Percentiles rank a stretch among this genome's conserved stretches.
These are phyloP conservation scores for Antechinus flavipes DNA, from an alignment of 2,113 vertebrate species.

Conservation along the genomic window DNA sequence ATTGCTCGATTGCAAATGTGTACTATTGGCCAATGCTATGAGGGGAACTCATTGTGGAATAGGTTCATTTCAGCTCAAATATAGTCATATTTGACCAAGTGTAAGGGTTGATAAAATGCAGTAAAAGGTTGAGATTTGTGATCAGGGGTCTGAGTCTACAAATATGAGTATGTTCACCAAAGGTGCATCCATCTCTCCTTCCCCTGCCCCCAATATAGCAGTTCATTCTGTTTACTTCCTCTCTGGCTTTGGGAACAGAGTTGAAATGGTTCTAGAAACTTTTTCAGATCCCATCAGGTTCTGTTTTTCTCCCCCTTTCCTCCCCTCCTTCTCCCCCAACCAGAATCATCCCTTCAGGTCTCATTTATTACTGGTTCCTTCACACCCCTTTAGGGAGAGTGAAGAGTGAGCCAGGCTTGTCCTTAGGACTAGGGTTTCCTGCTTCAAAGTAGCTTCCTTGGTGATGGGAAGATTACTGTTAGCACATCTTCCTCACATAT, in stretches of 20 bases:
- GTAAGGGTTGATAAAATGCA: not conserved
- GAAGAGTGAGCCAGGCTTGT: conserved; percentile 8
- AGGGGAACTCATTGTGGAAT: not conserved
- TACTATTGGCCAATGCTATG: not conserved
- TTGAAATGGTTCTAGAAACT: not conserved
- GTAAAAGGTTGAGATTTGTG: not conserved
- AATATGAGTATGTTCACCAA: not conserved
- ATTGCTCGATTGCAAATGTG: not conserved
- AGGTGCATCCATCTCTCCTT: not conserved
- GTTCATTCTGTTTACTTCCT: not conserved
- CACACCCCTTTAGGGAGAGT: not conserved
- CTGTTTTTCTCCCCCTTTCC: not conserved
- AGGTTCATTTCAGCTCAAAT: not conserved
- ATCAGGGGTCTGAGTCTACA: not conserved
- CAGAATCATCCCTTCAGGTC: conserved; percentile 34
- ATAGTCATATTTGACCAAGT: not conserved
- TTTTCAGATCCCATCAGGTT: not conserved
- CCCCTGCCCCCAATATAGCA: not conserved
- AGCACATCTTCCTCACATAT: not conserved
- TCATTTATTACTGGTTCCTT: conserved; percentile 4
- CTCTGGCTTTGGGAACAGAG: not conserved
- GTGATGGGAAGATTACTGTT: not conserved
- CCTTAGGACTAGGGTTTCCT: not conserved
- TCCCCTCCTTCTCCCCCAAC: no score
- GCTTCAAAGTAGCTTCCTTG: not conserved